Evolutionary conservation across 2,888 invertebrate genomes (phyloP).

Genomic region (Lapara coniferarum): DNA sequence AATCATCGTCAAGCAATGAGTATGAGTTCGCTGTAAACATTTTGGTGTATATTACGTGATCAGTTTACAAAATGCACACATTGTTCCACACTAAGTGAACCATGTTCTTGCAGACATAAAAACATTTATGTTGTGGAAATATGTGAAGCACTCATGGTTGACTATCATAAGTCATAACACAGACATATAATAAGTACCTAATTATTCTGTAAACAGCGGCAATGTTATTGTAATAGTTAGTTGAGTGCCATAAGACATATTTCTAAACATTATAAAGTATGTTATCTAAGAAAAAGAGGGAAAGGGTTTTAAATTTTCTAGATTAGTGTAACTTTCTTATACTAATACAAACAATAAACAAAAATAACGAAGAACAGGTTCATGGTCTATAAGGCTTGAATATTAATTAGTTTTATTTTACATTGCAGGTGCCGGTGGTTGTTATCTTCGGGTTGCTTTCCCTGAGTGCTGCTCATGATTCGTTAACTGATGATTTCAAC

Average conservation of each 20-base stretch:
- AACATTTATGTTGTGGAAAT: constrained; percentile 11
- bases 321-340: too few species aligned
- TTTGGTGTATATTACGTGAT: not conserved
- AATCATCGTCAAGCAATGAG: not conserved
- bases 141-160: not conserved
- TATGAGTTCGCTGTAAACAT: not conserved
- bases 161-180: constrained; percentile 3
- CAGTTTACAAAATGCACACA: not conserved
- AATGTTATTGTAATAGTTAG: too few species aligned
- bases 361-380: not conserved
- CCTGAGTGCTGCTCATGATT: constrained; percentile 59
- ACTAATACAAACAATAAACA: not conserved
- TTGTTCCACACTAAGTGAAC: not conserved
- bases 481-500: constrained; percentile 55
- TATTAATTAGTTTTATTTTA: constrained; percentile 36
- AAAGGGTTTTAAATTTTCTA: too few species aligned
- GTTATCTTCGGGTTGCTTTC: constrained; percentile 56
- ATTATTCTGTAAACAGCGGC: not conserved
- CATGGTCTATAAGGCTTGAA: too few species aligned
- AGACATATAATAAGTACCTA: not conserved
- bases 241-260: too few species aligned
- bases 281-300: too few species aligned
- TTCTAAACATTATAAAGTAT: too few species aligned
- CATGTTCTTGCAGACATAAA: not conserved
- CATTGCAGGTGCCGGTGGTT: constrained; percentile 66